A percentile compares a stretch with the other conserved stretches of the same genome.
These are phyloP conservation scores for Panthera leo DNA, from an alignment of 2,113 vertebrate species.

Conservation along the genomic window DNA sequence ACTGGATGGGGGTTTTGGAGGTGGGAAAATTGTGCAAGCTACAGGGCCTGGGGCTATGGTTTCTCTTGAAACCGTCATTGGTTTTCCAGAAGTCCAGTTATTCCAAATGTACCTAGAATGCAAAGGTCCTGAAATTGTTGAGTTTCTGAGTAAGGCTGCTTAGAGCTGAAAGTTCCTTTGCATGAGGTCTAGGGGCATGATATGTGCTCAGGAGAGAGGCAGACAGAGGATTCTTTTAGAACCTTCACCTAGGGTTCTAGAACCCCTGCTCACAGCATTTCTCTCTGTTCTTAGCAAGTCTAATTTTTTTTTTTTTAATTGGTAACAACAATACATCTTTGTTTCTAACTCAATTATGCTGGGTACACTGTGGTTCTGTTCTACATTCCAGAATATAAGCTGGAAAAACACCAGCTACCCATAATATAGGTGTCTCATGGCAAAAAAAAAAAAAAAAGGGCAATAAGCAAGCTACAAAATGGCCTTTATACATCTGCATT, in stretches of 20 bases:
- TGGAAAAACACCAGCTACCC: too few species aligned
- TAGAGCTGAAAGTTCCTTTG: not conserved
- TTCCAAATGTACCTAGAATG: not conserved
- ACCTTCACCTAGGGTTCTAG: not conserved
- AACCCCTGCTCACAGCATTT: not conserved
- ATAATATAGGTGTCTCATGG: too few species aligned
- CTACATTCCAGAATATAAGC: too few species aligned
- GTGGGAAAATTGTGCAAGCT: not conserved
- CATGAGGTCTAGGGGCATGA: not conserved
- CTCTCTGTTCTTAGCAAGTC: not conserved
- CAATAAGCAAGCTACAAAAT: too few species aligned
- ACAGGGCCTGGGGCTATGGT: not conserved
- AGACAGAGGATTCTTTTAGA: constrained; percentile 6
- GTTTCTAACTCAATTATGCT: too few species aligned
- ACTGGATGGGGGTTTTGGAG: not conserved
- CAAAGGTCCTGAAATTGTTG: not conserved
- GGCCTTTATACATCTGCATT: too few species aligned
- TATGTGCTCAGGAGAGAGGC: not conserved
- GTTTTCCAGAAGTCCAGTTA: not conserved
- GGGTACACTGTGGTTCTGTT: too few species aligned
- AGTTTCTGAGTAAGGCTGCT: not conserved
- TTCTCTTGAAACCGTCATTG: not conserved
- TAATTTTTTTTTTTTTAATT: too few species aligned
- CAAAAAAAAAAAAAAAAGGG: too few species aligned
- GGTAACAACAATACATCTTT: too few species aligned